Evolutionary conservation across 2,797 vertebrate genomes (phyloP).

Genomic region (Premnoplex brunnescens): DNA sequence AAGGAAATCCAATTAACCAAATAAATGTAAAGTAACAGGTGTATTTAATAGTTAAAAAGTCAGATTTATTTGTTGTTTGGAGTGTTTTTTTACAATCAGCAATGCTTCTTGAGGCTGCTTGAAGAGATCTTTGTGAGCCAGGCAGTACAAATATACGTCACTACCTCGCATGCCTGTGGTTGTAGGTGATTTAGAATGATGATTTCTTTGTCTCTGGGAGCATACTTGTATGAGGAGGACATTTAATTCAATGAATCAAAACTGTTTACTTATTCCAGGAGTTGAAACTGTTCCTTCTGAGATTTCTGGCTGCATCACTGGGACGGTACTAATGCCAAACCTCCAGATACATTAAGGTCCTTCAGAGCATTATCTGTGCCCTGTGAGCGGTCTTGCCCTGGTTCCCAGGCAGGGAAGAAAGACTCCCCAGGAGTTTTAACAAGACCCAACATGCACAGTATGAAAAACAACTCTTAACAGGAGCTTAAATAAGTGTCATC

Average conservation of each 20-base stretch:
- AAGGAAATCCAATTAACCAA: not conserved
- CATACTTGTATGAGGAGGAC: not conserved
- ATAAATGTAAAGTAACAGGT: not conserved
- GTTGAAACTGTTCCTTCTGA: not conserved
- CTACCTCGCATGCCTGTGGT: not conserved
- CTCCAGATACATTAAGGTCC: not conserved
- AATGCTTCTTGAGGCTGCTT: not conserved
- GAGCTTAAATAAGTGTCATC: not conserved
- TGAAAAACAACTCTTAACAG: not conserved
- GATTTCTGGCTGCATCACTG: not conserved
- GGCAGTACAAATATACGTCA: not conserved
- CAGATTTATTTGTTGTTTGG: not conserved
- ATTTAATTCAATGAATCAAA: not conserved
- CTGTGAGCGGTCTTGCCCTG: not conserved
- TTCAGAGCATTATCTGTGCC: not conserved
- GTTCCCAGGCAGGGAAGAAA: not conserved
- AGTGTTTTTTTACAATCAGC: not conserved
- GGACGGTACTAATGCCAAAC: not conserved
- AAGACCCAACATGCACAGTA: not conserved
- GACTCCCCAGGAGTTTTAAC: not conserved
- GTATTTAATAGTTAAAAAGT: not conserved
- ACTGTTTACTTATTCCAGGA: not conserved
- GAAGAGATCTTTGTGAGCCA: not conserved
- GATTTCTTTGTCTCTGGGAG: not conserved
- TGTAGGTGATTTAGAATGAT: not conserved